Base-by-base conservation (phyloP, 2,797 vertebrate genomes). In the Lophotriccus pileatus region DNA sequence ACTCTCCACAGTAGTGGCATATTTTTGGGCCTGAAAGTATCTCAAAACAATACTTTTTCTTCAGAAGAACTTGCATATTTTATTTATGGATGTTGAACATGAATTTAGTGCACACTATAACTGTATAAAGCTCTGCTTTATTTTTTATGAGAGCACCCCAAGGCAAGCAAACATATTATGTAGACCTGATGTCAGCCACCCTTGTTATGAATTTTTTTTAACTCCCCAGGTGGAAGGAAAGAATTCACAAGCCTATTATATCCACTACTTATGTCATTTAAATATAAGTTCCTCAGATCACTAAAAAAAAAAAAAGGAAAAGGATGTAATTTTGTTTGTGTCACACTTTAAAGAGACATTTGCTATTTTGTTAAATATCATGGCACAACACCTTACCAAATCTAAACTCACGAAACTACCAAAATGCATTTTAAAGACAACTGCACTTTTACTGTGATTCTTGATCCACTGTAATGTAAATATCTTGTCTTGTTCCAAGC, bases 91-190 rank as follows among this genome's bases (percentile, higher is more conserved):
- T 92, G 36, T 43, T 87, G 72, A 94, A 74, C 78, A 83, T 62
- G 96, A 96, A 95, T 93, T 95, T 93, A 95, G 83, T 86, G 77
- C 79, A 80, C 56, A 74, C 72, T 82, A 30, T 68, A 95, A 95
- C 16, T 93, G 63, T 86, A 91, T 94, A 97, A 97, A 92, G 58
- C 74, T 96, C 89, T 91, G 87, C n/a, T 91, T 96, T 95, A 94
- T 96, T 97, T 96, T 97, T 97, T 95, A 96, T 93, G 91, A 97
- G 79, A 96, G 85, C 90, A 96, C 94, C 93, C 84, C 90, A 96
- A 96, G 88, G 80, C 89, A 97, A 92, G 93, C 85, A 90, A 97
- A 94, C 69, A 74, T 81, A 68, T 52, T 96, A 95, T 52, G 90
- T 68, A 97, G 94, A 95, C 87, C 91, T 88, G 96, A 96, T 91